Evolutionary conservation across 2,797 vertebrate species (phyloP).

Genomic region (Microtus agrestis): DNA sequence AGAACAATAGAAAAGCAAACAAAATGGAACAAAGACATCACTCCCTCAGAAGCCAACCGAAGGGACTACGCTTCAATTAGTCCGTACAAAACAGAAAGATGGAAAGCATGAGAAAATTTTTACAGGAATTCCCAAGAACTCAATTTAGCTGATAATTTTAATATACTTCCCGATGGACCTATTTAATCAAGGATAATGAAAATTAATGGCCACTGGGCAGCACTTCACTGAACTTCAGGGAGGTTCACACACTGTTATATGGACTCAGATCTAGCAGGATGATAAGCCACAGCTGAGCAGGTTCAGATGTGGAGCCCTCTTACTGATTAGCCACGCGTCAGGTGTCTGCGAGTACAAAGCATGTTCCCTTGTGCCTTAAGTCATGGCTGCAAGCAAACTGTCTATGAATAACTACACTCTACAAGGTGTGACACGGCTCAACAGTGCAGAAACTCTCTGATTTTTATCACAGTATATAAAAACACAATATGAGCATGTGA

Average conservation of each 20-base stretch:
- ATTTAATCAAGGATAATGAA: conserved; percentile 67
- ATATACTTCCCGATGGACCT: conserved; percentile 18
- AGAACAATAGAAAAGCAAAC: conserved; percentile 41
- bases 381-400: background rate
- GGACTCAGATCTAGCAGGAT: background rate
- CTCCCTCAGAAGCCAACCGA: conserved; percentile 2
- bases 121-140: conserved; percentile 22
- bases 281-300: background rate
- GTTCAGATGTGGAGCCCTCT: background rate
- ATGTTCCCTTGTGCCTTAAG: background rate
- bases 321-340: background rate
- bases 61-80: background rate
- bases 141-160: conserved; percentile 61
- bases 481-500: background rate
- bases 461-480: conserved; percentile 34
- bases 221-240: conserved; percentile 43
- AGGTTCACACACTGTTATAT: conserved; percentile 55
- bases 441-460: background rate
- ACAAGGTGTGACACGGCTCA: background rate
- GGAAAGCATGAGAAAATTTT: background rate
- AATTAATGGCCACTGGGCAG: conserved; percentile 56
- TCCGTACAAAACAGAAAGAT: background rate
- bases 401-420: background rate
- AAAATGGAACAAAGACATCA: conserved; percentile 2
- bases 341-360: background rate